Base-by-base conservation (phyloP, 1,140 invertebrate genomes). In the Pygmarrhopalites habei region DNA sequence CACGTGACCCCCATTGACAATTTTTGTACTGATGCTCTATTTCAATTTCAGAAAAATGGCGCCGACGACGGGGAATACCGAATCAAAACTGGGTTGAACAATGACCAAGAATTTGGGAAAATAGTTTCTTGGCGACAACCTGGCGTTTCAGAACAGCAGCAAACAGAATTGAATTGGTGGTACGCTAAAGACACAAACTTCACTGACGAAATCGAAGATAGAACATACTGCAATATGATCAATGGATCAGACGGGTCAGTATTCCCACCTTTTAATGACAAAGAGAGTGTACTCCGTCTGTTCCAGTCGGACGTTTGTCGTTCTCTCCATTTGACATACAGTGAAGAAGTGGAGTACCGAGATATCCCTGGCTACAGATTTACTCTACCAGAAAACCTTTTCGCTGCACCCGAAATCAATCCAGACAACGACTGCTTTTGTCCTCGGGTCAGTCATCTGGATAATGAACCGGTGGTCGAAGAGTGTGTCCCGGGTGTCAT, bases 221-320 rank as follows among this genome's bases (percentile, higher is more conserved):
- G n/a, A n/a, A n/a, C n/a, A n/a, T n/a, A n/a, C 0, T 90, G 87
- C 71, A 87, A 89, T 72, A 74, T 79, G 1, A 86, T 79, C 68
- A 77, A 81, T 19, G 88, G 88, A 2, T 87, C 86, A 0, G 88
- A 90, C 72, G 82, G 85, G 0, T 87, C 86, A 0, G 82, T 90
- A 4, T 90, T 89, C 73, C 80, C 86, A 2, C 86, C 88, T 0
- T 83, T 82, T 64, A 26, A 28, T 26, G 81, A 78, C 75, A 66
- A 67, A 39, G 43, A 67, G 15, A 41, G 52, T 23, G 25, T 53
- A 14, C 14, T 68, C 14, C 28, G 51, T 4, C 39, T 71, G 29
- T 73, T 70, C 47, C 65, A 53, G 29, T 19, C 61, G 5, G 70
- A 70, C 17, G 23, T 73, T 46, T 75, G 44, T 68, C 85, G 84